These are phyloP conservation scores for Sitophilus oryzae DNA, from an alignment of 1,140 invertebrate genomes.

Conservation along the genomic window DNA sequence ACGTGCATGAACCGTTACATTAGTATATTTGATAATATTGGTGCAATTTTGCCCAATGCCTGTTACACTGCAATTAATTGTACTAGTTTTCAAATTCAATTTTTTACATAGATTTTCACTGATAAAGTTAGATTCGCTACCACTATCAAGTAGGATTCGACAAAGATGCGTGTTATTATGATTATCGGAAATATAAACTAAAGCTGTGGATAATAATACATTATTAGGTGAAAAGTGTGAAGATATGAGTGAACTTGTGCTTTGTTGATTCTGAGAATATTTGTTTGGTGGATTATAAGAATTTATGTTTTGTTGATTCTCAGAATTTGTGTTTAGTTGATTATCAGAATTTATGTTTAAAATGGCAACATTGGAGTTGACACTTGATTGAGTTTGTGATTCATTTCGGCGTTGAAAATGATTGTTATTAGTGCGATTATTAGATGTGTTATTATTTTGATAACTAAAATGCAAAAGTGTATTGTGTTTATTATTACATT, in stretches of 20 bases:
- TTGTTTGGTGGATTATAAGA: too few species aligned
- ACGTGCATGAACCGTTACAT: background rate
- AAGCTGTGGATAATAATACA: conserved; percentile 4
- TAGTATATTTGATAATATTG: background rate
- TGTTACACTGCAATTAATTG: background rate
- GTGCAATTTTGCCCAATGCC: background rate
- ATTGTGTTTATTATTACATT: background rate
- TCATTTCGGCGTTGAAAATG: too few species aligned
- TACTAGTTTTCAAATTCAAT: background rate
- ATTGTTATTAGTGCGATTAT: too few species aligned
- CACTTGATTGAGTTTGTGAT: too few species aligned
- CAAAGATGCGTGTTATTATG: background rate
- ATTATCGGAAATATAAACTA: conserved; percentile 1
- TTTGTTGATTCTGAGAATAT: background rate
- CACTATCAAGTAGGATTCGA: background rate
- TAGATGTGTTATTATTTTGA: too few species aligned
- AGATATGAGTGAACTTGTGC: background rate
- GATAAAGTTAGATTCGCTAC: background rate
- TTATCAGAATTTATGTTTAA: too few species aligned
- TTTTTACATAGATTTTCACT: background rate
- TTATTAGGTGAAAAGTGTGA: background rate
- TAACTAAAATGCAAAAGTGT: background rate
- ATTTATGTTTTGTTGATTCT: too few species aligned
- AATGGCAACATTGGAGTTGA: too few species aligned
- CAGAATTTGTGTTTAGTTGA: too few species aligned